Conservation (phyloP, 2,888 invertebrate species). For the Blastobasis lacticolella region DNA sequence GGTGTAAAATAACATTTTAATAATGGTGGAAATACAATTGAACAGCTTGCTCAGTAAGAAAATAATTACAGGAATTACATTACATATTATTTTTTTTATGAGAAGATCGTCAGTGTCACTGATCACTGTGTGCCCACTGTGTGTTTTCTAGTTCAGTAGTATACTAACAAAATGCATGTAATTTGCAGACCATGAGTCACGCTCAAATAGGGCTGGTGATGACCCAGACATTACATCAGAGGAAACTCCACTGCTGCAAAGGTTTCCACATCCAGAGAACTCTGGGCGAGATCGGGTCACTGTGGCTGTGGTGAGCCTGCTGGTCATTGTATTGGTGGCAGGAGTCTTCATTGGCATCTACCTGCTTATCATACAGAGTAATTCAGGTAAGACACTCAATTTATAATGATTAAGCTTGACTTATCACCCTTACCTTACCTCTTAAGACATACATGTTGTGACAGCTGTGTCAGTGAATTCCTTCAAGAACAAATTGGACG, state of each 20-base stretch:
- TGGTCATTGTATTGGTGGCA: constrained; percentile 37
- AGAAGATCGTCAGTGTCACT: no score
- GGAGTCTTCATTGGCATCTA: constrained; percentile 54
- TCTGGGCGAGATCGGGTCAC: constrained; percentile 15
- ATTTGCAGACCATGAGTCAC: constrained; percentile 44
- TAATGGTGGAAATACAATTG: constrained; percentile 1
- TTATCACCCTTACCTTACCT: no score
- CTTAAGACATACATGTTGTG: no score
- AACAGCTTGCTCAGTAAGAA: neutral
- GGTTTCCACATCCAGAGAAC: constrained; percentile 28
- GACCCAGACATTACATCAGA: constrained; percentile 22
- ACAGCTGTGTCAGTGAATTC: no score
- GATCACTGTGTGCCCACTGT: no score
- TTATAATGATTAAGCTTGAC: no score
- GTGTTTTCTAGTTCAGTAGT: no score
- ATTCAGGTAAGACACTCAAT: constrained; percentile 33
- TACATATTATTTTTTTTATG: no score
- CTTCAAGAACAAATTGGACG: no score
- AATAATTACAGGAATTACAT: no score
- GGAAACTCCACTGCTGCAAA: constrained; percentile 38
- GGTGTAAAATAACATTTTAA: neutral
- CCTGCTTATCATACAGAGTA: constrained; percentile 43
- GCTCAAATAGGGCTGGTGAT: constrained; percentile 29
- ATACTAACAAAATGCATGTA: no score
- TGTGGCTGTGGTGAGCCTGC: constrained; percentile 30